Percentiles rank a stretch among this genome's conserved stretches.
phyloP scores from a whole-genome alignment of 1,140 invertebrate species.

The Drosophila pandora region DNA sequence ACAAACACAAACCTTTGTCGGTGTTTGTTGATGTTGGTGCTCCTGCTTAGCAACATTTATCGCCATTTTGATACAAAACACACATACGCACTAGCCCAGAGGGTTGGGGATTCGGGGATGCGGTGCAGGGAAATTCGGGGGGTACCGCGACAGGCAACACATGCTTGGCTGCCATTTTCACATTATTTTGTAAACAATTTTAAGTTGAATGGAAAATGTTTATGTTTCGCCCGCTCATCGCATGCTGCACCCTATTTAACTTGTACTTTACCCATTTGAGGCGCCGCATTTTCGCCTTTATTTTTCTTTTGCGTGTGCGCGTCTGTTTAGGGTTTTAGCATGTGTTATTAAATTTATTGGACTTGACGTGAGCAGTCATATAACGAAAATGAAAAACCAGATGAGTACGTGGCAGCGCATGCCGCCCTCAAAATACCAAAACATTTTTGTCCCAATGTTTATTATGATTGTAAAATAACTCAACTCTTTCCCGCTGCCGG shows the following conservation, averaged over 20 bases:
- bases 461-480: slow-evolving; percentile 41
- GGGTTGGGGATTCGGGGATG: no score
- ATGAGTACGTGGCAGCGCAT: slow-evolving; percentile 18
- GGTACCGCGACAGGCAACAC: slow-evolving; percentile 59
- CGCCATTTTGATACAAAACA: slow-evolving; percentile 72
- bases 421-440: slow-evolving; percentile 20
- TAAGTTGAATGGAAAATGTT: slow-evolving; percentile 81
- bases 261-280: slow-evolving; percentile 56
- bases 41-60: slow-evolving; percentile 78
- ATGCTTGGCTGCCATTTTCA: slow-evolving; percentile 79
- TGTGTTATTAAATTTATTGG: slow-evolving; percentile 72
- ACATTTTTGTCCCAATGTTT: slow-evolving; percentile 28
- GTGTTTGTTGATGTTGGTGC: slow-evolving; percentile 53
- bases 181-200: slow-evolving; percentile 82
- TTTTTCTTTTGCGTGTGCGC: slow-evolving; percentile 38
- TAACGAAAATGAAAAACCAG: slow-evolving; percentile 6
- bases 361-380: slow-evolving; percentile 34
- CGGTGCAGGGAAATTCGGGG: background rate
- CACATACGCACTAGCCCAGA: slow-evolving; percentile 28
- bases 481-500: slow-evolving; percentile 17
- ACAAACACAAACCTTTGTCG: slow-evolving; percentile 30
- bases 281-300: slow-evolving; percentile 25
- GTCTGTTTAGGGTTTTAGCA: slow-evolving; percentile 35
- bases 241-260: slow-evolving; percentile 76
- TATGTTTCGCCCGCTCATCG: slow-evolving; percentile 62